A percentile compares a stretch with the other conserved stretches of the same genome.
phyloP scores from a whole-genome alignment of 2,797 vertebrate genomes.

The Pachyuromys duprasi region DNA sequence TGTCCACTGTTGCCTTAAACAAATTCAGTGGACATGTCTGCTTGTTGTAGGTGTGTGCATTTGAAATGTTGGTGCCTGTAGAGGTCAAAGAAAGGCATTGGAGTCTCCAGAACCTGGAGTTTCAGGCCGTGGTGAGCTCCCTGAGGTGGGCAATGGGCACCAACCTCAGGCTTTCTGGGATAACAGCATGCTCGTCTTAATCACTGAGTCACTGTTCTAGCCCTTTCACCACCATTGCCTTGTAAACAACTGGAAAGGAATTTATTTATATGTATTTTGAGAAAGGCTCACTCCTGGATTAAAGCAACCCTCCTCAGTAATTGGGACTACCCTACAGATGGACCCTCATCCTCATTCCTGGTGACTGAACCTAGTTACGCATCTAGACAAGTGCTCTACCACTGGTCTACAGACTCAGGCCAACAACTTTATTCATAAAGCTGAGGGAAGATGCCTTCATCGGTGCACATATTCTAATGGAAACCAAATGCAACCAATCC shows the following conservation, averaged over 20 bases:
- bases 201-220: not conserved
- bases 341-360: not conserved
- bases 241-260: constrained; percentile 5
- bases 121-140: not conserved
- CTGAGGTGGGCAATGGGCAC: too few species aligned
- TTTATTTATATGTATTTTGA: not conserved
- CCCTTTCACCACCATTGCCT: not conserved
- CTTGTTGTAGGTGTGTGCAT: not conserved
- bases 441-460: not conserved
- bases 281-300: not conserved
- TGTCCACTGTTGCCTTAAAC: not conserved
- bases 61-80: not conserved
- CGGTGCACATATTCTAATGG: not conserved
- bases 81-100: not conserved
- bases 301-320: not conserved
- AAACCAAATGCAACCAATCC: not conserved
- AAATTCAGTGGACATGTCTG: not conserved
- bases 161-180: not conserved
- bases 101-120: not conserved
- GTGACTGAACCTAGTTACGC: not conserved
- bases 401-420: not conserved
- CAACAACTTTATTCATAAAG: not conserved
- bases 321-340: not conserved
- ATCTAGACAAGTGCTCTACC: not conserved
- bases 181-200: not conserved